phyloP scores from a whole-genome alignment of 2,888 invertebrate species.

The Thera britannica region DNA sequence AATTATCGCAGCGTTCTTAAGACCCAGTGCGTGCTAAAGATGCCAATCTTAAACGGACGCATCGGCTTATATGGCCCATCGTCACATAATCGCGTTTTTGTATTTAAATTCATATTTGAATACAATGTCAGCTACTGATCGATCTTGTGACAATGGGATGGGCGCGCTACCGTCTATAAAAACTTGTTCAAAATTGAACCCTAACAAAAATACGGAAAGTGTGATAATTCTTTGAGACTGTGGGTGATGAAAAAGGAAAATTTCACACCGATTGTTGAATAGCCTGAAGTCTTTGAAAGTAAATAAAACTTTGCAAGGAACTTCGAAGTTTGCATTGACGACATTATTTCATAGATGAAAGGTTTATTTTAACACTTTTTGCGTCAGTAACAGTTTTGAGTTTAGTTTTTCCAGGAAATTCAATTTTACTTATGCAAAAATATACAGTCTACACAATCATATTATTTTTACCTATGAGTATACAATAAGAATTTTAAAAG shows the following conservation, averaged over 20 bases:
- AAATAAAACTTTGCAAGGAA: neutral
- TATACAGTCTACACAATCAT: no score
- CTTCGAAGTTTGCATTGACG: conserved; percentile 7
- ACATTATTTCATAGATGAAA: neutral
- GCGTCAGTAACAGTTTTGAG: neutral
- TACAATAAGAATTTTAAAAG: no score
- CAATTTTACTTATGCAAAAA: no score
- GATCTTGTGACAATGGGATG: conserved; percentile 65
- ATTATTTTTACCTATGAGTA: no score
- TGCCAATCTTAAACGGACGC: conserved; percentile 73
- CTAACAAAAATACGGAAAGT: neutral
- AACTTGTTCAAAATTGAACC: conserved; percentile 6
- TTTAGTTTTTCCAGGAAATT: no score
- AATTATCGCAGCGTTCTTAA: conserved; percentile 12
- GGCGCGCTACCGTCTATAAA: conserved; percentile 56
- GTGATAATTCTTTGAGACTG: neutral
- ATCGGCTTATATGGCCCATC: conserved; percentile 71
- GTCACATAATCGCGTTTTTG: conserved; percentile 83
- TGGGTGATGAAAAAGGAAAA: neutral
- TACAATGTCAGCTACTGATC: conserved; percentile 81
- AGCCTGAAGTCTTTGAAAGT: conserved; percentile 9
- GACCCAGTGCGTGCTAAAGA: conserved; percentile 63
- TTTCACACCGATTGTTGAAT: neutral
- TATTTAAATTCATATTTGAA: conserved; percentile 83
- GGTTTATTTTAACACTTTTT: neutral